Base-by-base conservation (phyloP, 2,888 invertebrate species). In the Iphiclides podalirius region DNA sequence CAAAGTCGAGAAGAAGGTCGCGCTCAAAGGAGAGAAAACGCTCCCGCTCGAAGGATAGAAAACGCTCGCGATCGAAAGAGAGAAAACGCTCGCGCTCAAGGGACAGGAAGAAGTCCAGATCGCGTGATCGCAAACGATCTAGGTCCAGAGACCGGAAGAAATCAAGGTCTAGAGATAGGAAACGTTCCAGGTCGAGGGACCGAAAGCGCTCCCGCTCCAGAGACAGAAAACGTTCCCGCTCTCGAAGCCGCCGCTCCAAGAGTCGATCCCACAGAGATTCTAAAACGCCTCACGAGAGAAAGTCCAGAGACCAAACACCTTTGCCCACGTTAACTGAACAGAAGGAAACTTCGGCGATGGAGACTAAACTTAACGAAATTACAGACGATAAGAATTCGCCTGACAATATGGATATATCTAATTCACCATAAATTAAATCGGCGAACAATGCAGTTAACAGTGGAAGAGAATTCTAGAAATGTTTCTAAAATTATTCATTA, bases 341-440 rank as follows among this genome's bases (percentile, higher is more conserved):
- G 56, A 79, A 77, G 50, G 62, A 70, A 13, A 57, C 60, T 49
- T 58, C 73, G 6, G 54, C 64, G 1, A 52, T 72, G 16, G 75
- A 72, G 41, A 65, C 60, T 39, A 81, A 77, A 59, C 56, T 72
- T 2, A 68, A 73, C 9, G 81, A 83, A 39, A 62, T 81, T 41
- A 70, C 66, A 31, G 91, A 92, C 52, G 92, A 92, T 60, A 91
- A 91, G 54, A 80, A 87, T 59, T 92, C 92, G 9, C 89, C 92
- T 1, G 93, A 94, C 75, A 94, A 94, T 70, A 94, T 94, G 94
- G 94, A 94, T 74, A 94, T 94, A 76, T 94, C 94, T 11, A 94
- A 94, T 79, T 94, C 94, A 51, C 94, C 94, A 46, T 94, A 90
- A 79, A 38, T 44, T 13, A 26, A 41, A 47, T 28, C 20, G 9